phyloP scores from a whole-genome alignment of 2,113 vertebrate species.

The Bos javanicus region DNA sequence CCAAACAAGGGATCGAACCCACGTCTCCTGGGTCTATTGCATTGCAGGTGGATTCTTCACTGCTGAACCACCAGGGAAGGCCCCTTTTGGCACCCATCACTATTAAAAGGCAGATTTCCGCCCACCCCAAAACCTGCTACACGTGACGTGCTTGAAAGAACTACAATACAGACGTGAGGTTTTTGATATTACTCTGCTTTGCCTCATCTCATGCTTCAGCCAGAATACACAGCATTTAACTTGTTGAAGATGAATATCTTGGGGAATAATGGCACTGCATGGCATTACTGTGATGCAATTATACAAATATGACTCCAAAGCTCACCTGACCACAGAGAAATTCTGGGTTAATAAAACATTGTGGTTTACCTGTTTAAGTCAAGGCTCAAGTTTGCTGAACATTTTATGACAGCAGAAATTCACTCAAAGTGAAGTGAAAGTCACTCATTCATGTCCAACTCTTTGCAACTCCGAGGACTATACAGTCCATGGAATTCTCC shows the following conservation, averaged over 20 bases:
- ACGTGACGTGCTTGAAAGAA: background rate
- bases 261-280: background rate
- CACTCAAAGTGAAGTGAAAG: background rate
- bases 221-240: background rate
- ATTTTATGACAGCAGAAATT: background rate
- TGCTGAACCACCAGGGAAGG: background rate
- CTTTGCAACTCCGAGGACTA: accelerated
- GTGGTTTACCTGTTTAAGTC: background rate
- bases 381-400: background rate
- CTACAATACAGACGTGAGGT: background rate
- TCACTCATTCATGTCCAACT: accelerated
- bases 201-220: background rate
- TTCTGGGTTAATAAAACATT: background rate
- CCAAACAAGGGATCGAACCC: accelerated
- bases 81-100: background rate
- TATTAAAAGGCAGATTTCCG: background rate
- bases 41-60: background rate
- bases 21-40: accelerated
- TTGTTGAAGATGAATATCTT: background rate
- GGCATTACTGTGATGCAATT: background rate
- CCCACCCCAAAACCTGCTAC: background rate
- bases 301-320: background rate
- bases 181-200: background rate
- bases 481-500: background rate
- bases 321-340: background rate